phyloP scores from a whole-genome alignment of 2,888 invertebrate genomes.

The Calliopum simillimum region DNA sequence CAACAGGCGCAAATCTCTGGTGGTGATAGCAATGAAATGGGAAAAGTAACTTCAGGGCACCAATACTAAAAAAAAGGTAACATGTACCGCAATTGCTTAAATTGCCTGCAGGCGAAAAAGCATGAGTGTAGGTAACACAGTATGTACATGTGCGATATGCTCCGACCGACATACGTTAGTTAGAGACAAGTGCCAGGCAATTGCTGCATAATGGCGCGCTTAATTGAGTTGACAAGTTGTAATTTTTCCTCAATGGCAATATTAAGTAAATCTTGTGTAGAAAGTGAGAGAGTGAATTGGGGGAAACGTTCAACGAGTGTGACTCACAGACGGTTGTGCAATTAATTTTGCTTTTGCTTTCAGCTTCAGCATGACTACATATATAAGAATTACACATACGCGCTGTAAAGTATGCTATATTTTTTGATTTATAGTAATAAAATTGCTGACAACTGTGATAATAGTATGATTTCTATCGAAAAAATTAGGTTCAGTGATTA shows the following conservation, averaged over 20 bases:
- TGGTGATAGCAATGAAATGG: too few relatives aligned
- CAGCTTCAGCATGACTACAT: too few relatives aligned
- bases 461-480: too few relatives aligned
- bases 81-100: neutral
- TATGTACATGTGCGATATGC: neutral
- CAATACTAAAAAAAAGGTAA: too few relatives aligned
- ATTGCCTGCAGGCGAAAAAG: neutral
- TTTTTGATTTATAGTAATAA: too few relatives aligned
- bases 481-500: too few relatives aligned
- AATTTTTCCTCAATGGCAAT: slow-evolving; percentile 49
- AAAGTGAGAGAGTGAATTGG: neutral
- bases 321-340: too few relatives aligned
- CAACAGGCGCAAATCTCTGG: neutral
- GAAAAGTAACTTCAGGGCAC: too few relatives aligned
- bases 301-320: neutral
- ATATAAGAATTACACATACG: too few relatives aligned
- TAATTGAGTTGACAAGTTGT: slow-evolving; percentile 65
- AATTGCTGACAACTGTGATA: too few relatives aligned
- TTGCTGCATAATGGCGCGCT: slow-evolving; percentile 62
- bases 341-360: too few relatives aligned
- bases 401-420: too few relatives aligned
- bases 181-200: slow-evolving; percentile 60
- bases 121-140: slow-evolving; percentile 21
- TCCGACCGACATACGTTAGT: slow-evolving; percentile 48
- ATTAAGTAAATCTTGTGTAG: neutral